These are phyloP conservation scores for Sphenopsis melanotis DNA, from an alignment of 2,797 vertebrate species.

Conservation along the genomic window DNA sequence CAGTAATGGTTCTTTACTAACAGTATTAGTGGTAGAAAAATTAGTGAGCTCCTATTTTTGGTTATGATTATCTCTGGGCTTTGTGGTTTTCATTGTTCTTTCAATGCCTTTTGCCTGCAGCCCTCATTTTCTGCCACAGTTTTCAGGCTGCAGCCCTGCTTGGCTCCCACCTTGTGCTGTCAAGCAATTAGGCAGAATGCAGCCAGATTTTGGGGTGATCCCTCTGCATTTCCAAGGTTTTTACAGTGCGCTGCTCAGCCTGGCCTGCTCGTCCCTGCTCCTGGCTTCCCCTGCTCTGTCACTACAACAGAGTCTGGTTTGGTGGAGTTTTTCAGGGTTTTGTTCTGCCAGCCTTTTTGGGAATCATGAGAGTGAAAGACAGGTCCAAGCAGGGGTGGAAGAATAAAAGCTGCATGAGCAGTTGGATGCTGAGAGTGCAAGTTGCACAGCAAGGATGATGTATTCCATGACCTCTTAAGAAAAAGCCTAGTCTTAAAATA, in stretches of 20 bases:
- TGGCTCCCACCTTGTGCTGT: neutral
- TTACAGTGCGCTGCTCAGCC: neutral
- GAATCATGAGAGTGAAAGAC: neutral
- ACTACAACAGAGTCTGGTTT: fast-evolving
- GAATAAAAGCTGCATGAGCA: neutral
- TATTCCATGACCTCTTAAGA: neutral
- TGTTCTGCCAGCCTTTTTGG: neutral
- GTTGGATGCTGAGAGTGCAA: neutral
- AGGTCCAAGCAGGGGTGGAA: neutral
- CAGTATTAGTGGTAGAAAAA: neutral
- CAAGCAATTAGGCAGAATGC: neutral
- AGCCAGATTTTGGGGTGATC: neutral
- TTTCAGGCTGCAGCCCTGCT: neutral
- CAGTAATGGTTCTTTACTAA: neutral
- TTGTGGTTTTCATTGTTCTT: neutral
- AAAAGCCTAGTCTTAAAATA: neutral
- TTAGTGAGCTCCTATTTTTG: neutral
- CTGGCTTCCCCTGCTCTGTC: neutral
- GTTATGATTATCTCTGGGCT: neutral
- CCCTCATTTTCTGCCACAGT: neutral
- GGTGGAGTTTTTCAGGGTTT: neutral
- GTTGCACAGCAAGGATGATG: neutral
- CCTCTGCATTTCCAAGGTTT: neutral
- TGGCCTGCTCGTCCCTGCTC: neutral
- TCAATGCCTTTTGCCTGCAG: neutral